phyloP scores from a whole-genome alignment of 2,113 vertebrate genomes.

The Anarhynchus alexandrinus region DNA sequence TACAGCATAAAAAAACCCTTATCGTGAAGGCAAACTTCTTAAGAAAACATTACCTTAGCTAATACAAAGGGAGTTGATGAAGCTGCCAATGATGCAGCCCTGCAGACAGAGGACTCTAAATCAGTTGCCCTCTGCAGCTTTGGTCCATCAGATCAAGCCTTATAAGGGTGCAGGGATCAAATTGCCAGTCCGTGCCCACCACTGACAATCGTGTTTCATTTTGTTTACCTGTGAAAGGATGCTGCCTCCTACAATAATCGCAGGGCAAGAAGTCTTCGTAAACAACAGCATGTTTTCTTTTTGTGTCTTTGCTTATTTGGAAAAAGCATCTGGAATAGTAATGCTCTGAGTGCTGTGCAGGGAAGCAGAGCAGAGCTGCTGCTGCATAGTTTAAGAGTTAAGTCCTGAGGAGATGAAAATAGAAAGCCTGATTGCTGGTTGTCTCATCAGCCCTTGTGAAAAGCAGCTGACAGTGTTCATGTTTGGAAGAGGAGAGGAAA shows the following conservation, averaged over 20 bases:
- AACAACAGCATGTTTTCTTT: not conserved
- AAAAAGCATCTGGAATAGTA: not conserved
- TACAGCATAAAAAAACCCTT: not conserved
- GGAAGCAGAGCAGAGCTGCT: not conserved
- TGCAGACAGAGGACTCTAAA: not conserved
- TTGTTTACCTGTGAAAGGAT: not conserved
- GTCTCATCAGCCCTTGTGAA: constrained; percentile 57
- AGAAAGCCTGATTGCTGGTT: constrained; percentile 57
- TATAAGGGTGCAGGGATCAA: not conserved
- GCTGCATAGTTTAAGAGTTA: constrained; percentile 16
- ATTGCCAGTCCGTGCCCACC: not conserved
- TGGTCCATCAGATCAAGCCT: not conserved
- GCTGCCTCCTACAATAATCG: not conserved
- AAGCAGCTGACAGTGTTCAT: constrained; percentile 43
- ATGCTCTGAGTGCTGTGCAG: not conserved
- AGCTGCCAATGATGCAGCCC: not conserved
- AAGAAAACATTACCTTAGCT: not conserved
- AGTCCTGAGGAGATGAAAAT: constrained; percentile 43
- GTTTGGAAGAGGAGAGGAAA: constrained; percentile 43
- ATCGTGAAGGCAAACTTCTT: not conserved
- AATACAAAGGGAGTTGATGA: not conserved
- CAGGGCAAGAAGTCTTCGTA: not conserved
- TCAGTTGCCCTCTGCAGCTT: not conserved
- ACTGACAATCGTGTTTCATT: not conserved
- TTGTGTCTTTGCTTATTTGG: not conserved